Evolutionary conservation across 2,888 invertebrate genomes (phyloP).

Genomic region (Tenthredo mesomela): DNA sequence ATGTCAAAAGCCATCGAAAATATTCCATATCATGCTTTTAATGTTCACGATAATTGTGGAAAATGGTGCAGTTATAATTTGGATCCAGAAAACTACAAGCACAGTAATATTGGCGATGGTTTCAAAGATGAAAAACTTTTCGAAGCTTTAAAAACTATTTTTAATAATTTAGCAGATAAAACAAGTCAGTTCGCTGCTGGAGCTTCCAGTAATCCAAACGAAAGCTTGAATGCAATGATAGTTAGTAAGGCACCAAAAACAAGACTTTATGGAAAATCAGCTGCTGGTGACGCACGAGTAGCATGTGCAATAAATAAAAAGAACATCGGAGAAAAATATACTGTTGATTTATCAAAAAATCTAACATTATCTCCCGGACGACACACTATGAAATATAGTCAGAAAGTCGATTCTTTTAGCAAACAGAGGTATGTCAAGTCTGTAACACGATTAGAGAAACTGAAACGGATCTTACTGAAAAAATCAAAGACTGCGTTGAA

Average conservation of each 20-base stretch:
- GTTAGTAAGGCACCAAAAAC: slow-evolving; percentile 59
- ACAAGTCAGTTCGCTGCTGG: slow-evolving; percentile 54
- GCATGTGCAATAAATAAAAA: slow-evolving; percentile 56
- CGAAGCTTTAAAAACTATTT: slow-evolving; percentile 55
- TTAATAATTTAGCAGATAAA: slow-evolving; percentile 56
- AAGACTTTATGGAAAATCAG: slow-evolving; percentile 50
- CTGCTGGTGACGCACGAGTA: slow-evolving; percentile 52
- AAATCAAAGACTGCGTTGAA: slow-evolving; percentile 54
- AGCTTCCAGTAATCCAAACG: slow-evolving; percentile 59
- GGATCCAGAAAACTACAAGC: slow-evolving; percentile 57
- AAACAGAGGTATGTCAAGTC: slow-evolving; percentile 48
- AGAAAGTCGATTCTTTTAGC: slow-evolving; percentile 27
- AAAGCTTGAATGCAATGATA: slow-evolving; percentile 58
- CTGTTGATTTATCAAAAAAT: slow-evolving; percentile 41
- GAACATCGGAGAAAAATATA: slow-evolving; percentile 54
- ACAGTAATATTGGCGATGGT: slow-evolving; percentile 56
- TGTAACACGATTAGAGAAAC: slow-evolving; percentile 23
- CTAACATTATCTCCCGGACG: slow-evolving; percentile 47
- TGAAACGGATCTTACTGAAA: slow-evolving; percentile 43
- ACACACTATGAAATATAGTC: slow-evolving; percentile 44
- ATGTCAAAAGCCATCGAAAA: slow-evolving; percentile 54
- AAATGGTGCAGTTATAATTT: slow-evolving; percentile 56
- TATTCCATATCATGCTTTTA: slow-evolving; percentile 58
- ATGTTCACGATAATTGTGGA: slow-evolving; percentile 58
- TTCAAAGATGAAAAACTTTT: slow-evolving; percentile 55